Evolutionary conservation across 2,888 invertebrate species (phyloP).

Genomic region (Lobophora halterata): DNA sequence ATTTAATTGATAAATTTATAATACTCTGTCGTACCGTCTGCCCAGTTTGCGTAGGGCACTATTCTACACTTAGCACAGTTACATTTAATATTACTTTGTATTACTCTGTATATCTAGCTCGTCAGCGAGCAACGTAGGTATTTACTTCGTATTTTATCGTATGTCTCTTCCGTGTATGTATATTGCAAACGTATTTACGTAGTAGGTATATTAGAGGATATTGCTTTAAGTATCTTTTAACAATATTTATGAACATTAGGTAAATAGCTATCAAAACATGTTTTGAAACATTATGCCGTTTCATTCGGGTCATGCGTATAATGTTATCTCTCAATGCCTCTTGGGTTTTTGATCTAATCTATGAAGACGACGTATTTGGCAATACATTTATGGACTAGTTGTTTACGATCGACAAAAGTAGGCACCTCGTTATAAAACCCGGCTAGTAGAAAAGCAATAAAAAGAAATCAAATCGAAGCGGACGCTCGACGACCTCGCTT

Average conservation of each 20-base stretch:
- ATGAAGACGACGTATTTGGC: slow-evolving; percentile 32
- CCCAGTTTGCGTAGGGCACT: no score
- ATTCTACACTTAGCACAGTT: no score
- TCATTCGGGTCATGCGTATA: slow-evolving; percentile 36
- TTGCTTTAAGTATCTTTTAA: no score
- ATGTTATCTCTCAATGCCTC: slow-evolving; percentile 30
- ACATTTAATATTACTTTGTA: no score
- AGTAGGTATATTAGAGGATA: no score
- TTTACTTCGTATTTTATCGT: no score
- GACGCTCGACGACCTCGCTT: slow-evolving; percentile 67
- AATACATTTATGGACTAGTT: slow-evolving; percentile 22
- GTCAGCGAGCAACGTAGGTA: no score
- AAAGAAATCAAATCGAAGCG: slow-evolving; percentile 62
- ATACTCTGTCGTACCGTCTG: no score
- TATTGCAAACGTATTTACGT: no score
- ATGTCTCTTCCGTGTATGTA: no score
- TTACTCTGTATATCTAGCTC: no score
- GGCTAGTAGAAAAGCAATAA: slow-evolving; percentile 43
- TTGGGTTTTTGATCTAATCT: slow-evolving; percentile 33
- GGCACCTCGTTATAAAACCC: slow-evolving; percentile 37
- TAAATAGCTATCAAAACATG: slow-evolving; percentile 25
- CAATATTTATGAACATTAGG: slow-evolving; percentile 6
- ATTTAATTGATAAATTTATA: no score
- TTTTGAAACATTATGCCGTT: slow-evolving; percentile 25
- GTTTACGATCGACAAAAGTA: slow-evolving; percentile 31